These are phyloP conservation scores for Rhynchophorus ferrugineus DNA, from an alignment of 1,140 invertebrate genomes.

Conservation along the genomic window DNA sequence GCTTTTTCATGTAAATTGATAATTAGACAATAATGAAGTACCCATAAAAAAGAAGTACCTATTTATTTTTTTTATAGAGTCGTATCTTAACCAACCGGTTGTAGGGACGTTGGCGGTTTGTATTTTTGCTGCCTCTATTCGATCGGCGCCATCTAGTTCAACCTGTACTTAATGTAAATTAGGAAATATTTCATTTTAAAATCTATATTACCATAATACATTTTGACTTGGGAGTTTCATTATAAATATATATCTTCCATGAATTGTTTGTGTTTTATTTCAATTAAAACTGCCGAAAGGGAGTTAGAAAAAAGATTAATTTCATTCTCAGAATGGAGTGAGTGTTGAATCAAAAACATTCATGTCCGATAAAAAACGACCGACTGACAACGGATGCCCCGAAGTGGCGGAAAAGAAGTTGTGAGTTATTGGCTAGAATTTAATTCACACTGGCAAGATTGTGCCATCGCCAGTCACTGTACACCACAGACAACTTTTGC, in stretches of 20 bases:
- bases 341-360: no score
- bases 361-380: no score
- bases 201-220: constrained; percentile 33
- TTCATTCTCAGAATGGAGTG: no score
- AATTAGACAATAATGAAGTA: constrained; percentile 22
- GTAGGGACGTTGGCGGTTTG: constrained; percentile 13
- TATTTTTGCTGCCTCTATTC: constrained; percentile 6
- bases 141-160: constrained; percentile 27
- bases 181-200: constrained; percentile 34
- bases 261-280: no score
- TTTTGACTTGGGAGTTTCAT: constrained; percentile 36
- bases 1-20: constrained; percentile 19
- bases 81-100: constrained; percentile 4
- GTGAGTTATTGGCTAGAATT: no score
- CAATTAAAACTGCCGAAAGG: no score
- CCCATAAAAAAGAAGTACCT: constrained; percentile 14
- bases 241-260: constrained; percentile 33
- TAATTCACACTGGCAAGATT: no score
- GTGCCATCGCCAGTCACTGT: no score
- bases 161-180: constrained; percentile 37
- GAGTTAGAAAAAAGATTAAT: no score
- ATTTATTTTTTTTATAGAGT: constrained; percentile 22
- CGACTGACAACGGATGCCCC: no score
- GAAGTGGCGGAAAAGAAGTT: no score
- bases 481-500: no score